phyloP scores from a whole-genome alignment of 1,140 invertebrate genomes.

The Acromyrmex heyeri region DNA sequence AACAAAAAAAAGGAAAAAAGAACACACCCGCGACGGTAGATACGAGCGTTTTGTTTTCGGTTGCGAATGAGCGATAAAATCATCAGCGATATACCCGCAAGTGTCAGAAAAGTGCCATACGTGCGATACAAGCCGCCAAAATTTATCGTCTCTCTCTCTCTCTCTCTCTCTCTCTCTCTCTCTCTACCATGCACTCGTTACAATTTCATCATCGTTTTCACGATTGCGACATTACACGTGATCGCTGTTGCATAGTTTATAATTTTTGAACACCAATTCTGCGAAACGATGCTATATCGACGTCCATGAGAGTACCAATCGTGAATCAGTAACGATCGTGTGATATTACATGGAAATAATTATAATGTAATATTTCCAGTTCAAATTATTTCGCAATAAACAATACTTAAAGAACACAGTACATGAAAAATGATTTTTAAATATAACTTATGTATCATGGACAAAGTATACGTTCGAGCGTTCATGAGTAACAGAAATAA shows the following conservation, averaged over 20 bases:
- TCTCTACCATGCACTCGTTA: background rate
- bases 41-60: slow-evolving; percentile 45
- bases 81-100: slow-evolving; percentile 1
- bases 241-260: slow-evolving; percentile 8
- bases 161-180: too few relatives aligned
- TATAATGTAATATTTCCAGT: background rate
- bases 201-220: slow-evolving; percentile 15
- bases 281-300: background rate
- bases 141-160: slow-evolving; percentile 3
- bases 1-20: slow-evolving; percentile 4
- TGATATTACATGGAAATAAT: background rate
- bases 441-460: too few relatives aligned
- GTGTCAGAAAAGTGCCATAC: background rate
- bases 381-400: background rate
- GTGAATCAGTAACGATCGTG: background rate
- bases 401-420: background rate
- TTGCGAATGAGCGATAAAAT: slow-evolving; percentile 55
- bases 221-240: slow-evolving; percentile 5
- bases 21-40: background rate
- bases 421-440: background rate
- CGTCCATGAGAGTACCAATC: background rate
- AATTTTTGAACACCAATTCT: slow-evolving; percentile 23
- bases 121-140: slow-evolving; percentile 14
- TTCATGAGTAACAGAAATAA: background rate
- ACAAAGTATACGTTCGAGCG: background rate